phyloP scores from a whole-genome alignment of 2,113 vertebrate genomes.

The Ginglymostoma cirratum region DNA sequence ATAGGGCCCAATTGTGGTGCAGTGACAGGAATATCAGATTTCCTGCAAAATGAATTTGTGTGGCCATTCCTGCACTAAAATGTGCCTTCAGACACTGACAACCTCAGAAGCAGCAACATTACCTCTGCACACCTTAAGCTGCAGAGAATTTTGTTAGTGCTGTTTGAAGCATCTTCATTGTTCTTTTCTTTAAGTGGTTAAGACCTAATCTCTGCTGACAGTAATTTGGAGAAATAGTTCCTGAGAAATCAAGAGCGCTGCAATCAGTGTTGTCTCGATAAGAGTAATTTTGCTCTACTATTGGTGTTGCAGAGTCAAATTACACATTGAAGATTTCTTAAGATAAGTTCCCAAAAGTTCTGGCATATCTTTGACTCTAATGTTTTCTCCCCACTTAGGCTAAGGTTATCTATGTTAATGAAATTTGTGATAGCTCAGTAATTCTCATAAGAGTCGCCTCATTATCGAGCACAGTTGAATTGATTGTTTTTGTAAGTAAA shows the following conservation, averaged over 20 bases:
- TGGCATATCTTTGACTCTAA: background rate
- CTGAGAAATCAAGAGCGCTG: background rate
- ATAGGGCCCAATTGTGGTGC: too few relatives aligned
- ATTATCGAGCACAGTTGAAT: background rate
- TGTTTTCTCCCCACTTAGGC: background rate
- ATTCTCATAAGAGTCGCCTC: too few relatives aligned
- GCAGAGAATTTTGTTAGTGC: background rate
- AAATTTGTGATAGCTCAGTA: too few relatives aligned
- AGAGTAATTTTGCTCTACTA: background rate
- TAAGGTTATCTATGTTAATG: background rate
- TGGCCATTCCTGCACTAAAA: too few relatives aligned
- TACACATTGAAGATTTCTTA: background rate
- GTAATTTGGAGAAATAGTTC: background rate
- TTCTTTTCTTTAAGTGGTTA: background rate
- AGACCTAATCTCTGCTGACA: background rate
- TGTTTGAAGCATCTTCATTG: background rate
- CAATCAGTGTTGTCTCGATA: background rate
- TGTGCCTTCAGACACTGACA: too few relatives aligned
- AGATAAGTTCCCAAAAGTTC: background rate
- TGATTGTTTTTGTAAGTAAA: background rate
- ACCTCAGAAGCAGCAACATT: background rate
- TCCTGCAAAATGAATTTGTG: too few relatives aligned
- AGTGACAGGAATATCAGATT: too few relatives aligned
- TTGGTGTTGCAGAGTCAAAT: background rate
- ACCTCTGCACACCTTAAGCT: background rate